phyloP scores from a whole-genome alignment of 2,888 invertebrate genomes.

The Eulithis prunata region DNA sequence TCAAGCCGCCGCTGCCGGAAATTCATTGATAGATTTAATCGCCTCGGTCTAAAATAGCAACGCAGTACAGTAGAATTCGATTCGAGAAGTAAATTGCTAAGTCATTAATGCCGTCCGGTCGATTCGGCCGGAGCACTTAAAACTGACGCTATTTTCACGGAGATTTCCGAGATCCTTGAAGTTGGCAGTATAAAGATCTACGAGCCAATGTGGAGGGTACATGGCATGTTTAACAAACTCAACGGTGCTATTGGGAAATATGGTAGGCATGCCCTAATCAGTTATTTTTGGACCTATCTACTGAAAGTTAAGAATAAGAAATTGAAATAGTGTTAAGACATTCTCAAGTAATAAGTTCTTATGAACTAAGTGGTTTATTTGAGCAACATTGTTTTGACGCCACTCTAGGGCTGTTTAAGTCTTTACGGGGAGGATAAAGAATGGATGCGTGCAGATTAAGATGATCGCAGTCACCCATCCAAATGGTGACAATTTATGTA shows the following conservation, averaged over 20 bases:
- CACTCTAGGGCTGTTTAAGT: too few relatives aligned
- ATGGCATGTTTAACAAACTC: conserved; percentile 7
- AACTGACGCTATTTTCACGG: conserved; percentile 73
- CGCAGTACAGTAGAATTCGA: conserved; percentile 66
- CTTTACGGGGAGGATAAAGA: too few relatives aligned
- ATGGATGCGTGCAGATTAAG: too few relatives aligned
- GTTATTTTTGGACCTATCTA: not conserved
- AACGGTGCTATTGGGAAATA: not conserved
- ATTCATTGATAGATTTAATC: conserved; percentile 84
- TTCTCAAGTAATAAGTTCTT: too few relatives aligned
- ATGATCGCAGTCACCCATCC: not conserved
- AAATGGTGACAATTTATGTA: not conserved
- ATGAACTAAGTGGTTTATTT: too few relatives aligned
- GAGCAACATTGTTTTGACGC: too few relatives aligned
- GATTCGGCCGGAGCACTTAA: conserved; percentile 63
- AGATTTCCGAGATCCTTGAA: conserved; percentile 60
- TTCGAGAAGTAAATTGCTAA: conserved; percentile 78
- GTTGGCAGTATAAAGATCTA: conserved; percentile 43
- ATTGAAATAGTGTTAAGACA: too few relatives aligned
- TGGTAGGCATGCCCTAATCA: not conserved
- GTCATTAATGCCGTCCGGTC: conserved; percentile 82
- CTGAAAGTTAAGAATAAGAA: not conserved
- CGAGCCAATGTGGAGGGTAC: conserved; percentile 4
- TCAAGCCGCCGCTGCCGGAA: conserved; percentile 79
- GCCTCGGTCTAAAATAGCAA: conserved; percentile 73